phyloP scores from a whole-genome alignment of 2,888 invertebrate species.

The Nemurella pictetii region DNA sequence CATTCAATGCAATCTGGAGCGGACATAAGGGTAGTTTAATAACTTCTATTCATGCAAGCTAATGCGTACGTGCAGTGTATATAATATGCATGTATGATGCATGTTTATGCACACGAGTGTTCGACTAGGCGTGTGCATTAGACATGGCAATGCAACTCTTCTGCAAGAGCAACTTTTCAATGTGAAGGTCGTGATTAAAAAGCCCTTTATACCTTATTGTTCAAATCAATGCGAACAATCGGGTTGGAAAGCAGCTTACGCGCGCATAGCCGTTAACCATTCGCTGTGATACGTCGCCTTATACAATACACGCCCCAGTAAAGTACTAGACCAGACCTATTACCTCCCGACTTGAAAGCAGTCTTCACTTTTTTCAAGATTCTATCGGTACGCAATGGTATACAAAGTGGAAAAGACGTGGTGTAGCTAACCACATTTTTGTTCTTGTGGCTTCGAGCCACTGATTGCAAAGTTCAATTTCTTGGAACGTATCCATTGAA shows the following conservation, averaged over 20 bases:
- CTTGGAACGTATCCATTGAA: constrained; percentile 4
- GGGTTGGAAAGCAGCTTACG: not conserved
- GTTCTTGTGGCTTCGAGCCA: not conserved
- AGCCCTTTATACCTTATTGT: not conserved
- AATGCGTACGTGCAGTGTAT: not conserved
- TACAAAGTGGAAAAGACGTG: not conserved
- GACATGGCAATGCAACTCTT: not conserved
- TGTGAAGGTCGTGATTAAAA: not conserved
- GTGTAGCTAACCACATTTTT: not conserved
- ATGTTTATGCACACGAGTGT: not conserved
- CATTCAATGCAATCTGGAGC: not conserved
- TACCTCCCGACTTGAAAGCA: not conserved
- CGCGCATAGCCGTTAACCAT: not conserved
- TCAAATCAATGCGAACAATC: not conserved
- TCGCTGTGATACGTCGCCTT: not conserved
- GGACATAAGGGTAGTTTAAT: not conserved
- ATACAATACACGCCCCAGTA: not conserved
- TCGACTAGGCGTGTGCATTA: not conserved
- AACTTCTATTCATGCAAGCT: not conserved
- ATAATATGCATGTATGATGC: not conserved
- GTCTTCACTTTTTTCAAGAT: not conserved
- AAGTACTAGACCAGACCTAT: not conserved
- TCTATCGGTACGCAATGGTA: not conserved
- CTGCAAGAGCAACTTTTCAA: not conserved
- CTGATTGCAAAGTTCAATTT: constrained; percentile 7